Percentiles rank a stretch among this genome's conserved stretches.
Evolutionary conservation across 2,113 vertebrate species (phyloP).

Genomic region (Barnardius zonarius): DNA sequence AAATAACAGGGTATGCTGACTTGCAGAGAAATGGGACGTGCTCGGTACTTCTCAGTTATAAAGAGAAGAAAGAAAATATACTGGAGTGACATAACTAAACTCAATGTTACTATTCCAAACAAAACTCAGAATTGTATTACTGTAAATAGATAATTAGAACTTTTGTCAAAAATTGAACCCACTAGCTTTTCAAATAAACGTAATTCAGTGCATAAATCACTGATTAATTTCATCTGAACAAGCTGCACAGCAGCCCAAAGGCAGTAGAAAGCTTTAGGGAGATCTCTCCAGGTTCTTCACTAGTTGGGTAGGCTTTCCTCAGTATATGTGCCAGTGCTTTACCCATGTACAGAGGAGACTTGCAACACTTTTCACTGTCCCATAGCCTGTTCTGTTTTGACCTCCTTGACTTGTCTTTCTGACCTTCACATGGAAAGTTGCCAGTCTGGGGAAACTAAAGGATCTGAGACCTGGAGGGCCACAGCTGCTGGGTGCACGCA

Average conservation of each 20-base stretch:
- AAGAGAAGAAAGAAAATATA: background rate
- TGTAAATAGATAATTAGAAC: background rate
- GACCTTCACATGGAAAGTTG: background rate
- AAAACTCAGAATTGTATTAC: background rate
- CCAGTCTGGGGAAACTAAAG: background rate
- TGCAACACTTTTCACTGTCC: background rate
- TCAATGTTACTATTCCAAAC: background rate
- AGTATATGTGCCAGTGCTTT: background rate
- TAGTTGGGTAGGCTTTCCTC: background rate
- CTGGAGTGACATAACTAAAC: background rate
- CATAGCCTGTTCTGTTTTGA: background rate
- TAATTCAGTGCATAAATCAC: background rate
- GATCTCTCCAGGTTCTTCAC: background rate
- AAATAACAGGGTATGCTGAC: slow-evolving; percentile 13
- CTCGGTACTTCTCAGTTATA: background rate
- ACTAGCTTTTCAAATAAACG: background rate
- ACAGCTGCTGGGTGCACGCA: background rate
- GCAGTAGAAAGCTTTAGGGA: background rate
- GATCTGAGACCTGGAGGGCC: background rate
- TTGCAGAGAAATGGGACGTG: background rate
- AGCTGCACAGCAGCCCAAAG: background rate
- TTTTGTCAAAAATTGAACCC: background rate
- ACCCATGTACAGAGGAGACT: background rate
- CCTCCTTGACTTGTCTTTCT: background rate
- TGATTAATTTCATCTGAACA: background rate